Evolutionary conservation across 2,113 vertebrate genomes (phyloP).

Genomic region (Hystrix brachyura): DNA sequence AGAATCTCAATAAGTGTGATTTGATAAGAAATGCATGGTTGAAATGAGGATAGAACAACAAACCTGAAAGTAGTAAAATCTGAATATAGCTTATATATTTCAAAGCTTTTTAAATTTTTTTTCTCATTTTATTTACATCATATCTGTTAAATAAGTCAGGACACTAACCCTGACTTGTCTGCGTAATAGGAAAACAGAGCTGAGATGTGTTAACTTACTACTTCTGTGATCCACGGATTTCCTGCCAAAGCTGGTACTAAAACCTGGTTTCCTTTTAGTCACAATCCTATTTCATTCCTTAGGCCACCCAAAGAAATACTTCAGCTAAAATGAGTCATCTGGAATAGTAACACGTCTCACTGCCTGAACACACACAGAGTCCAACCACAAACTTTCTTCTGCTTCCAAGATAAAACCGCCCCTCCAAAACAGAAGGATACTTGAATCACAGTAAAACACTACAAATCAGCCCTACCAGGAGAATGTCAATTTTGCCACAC

Average conservation of each 20-base stretch:
- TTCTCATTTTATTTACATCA: constrained; percentile 15
- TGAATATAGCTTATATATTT: background rate
- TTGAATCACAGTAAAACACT: background rate
- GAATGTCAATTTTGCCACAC: background rate
- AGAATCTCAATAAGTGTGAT: background rate
- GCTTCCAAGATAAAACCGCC: background rate
- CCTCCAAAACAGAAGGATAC: background rate
- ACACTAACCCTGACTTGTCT: background rate
- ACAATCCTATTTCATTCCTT: background rate
- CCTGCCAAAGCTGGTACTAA: background rate
- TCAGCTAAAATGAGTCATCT: background rate
- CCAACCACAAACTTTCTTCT: constrained; percentile 17
- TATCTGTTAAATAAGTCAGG: constrained; percentile 24
- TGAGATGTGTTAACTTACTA: background rate
- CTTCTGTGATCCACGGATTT: constrained; percentile 2
- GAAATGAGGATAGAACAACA: background rate
- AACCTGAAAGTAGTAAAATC: background rate
- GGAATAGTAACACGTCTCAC: background rate
- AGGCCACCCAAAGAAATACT: background rate
- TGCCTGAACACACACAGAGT: background rate
- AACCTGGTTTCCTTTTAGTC: background rate
- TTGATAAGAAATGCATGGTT: background rate
- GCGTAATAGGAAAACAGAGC: background rate
- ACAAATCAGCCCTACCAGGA: background rate
- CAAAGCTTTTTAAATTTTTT: background rate